Evolutionary conservation across 2,888 invertebrate species (phyloP), one percentile per base, ranked within the genome.

Genomic region (Allophyes oxyacanthae): DNA sequence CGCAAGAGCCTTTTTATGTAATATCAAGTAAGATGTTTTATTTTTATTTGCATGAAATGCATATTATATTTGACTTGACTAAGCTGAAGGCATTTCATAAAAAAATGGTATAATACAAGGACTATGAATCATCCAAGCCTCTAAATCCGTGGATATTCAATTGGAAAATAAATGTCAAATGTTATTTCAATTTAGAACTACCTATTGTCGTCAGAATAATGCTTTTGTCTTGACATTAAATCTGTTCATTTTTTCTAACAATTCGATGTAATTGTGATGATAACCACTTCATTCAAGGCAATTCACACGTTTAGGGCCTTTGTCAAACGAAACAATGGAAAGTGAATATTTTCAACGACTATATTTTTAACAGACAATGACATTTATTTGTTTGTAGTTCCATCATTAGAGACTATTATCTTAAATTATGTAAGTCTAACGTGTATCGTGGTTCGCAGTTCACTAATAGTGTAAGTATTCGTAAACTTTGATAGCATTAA

Each of bases 291-390:
- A 75, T 79, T 79, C 79, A 81, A 87, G 84, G 84, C 75, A 76
- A 81, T 84, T 85, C 83, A 83, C 89, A 86, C 85, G 78, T 83
- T 82, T 78, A 78, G 62, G 64, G 72, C 78, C 74, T 84, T 83
- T 82, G 82, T 84, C 64, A 72, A 64, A 67, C 38, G 20, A 53
- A 76, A 83, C 83, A 84, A 82, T 82, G 70, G 77, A 71, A 62
- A 58, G 70, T 69, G 63, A 67, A 69, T 70, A 59, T 59, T 66
- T 65, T 67, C 59, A 75, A 70, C 57, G 54, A 61, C 66, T 65
- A 57, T 37, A 28, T 72, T 57, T 67, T 72, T 65, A 48, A 52
- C 53, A 68, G 45, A 76, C 73, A 75, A 75, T 72, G 66, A 74
- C 66, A 72, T 55, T 67, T 49, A 63, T 65, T 61, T 56, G 45